Base-by-base conservation (phyloP, 2,888 invertebrate species). In the Noctuana brunneofusca region DNA sequence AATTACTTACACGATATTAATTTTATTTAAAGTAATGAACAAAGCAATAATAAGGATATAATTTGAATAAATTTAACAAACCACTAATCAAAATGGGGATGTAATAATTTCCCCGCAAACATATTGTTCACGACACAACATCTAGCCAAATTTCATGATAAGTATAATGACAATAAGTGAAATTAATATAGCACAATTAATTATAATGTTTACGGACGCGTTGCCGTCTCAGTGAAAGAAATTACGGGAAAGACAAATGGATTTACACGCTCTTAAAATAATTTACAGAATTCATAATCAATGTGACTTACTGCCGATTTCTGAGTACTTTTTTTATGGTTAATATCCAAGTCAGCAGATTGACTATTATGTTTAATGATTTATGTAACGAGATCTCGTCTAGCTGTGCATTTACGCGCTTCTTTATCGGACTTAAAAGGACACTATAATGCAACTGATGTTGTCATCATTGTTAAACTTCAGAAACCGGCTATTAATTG, bases 231-330 rank as follows among this genome's bases (percentile, higher is more conserved):
- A n/a, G n/a, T 69, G 80, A 86, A 76, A 74, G 78, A 81, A 80
- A 70, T 71, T 81, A 86, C 78, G 84, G 88, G 87, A 87, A 87
- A 89, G 89, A 90, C 88, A 89, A 89, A 90, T 90, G 88, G 89
- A 90, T 89, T 87, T 86, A 87, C 81, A 84, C 83, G 77, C 80
- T 83, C 87, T 54, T 60, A 60, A 27, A 35, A 86, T 75, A 85
- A 82, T 81, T 78, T 84, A 87, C 84, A 87, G 80, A 83, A 80
- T 80, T 78, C 81, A 81, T 75, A 72, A 78, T n/a, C 18, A 43
- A 59, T 30, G 43, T 41, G 43, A 52, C 84, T 76, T 81, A 41
- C 14, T 41, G 14, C 38, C 38, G 38, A 16, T 16, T 41, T 41
- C 38, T 41, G 38, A 41, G 5, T 16, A 41, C 35, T 11, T 35